Percentiles rank a stretch among this genome's conserved stretches.
These are phyloP conservation scores for Siderastrea siderea DNA, from an alignment of 92 coral and sea anemone species.

Conservation along the genomic window DNA sequence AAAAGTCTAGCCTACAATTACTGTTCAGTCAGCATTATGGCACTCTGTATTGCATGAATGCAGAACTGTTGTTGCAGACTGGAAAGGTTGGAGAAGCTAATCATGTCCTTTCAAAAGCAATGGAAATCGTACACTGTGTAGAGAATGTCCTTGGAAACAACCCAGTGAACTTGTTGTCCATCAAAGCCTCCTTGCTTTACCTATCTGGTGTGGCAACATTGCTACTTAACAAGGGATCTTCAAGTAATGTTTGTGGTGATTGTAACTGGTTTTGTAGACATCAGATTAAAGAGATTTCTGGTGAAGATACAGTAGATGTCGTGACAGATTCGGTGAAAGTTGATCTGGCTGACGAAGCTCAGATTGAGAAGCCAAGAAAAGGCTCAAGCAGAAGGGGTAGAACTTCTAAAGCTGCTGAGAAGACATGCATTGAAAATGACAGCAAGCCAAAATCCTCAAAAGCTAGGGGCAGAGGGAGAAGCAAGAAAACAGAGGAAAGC, in stretches of 20 bases:
- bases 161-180: slow-evolving; percentile 44
- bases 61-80: slow-evolving; percentile 58
- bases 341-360: background rate
- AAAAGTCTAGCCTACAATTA: slow-evolving; percentile 28
- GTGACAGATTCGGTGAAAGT: background rate
- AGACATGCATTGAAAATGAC: background rate
- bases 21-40: slow-evolving; percentile 67
- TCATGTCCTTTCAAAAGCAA: slow-evolving; percentile 65
- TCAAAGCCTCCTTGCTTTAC: slow-evolving; percentile 61
- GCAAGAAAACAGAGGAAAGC: slow-evolving; percentile 21
- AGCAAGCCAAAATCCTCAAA: slow-evolving; percentile 16
- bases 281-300: background rate
- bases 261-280: slow-evolving; percentile 14
- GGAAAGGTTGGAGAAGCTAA: slow-evolving; percentile 65
- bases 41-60: slow-evolving; percentile 55
- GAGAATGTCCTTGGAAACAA: slow-evolving; percentile 33
- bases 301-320: background rate
- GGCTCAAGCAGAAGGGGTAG: background rate
- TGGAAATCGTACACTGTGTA: slow-evolving; percentile 53
- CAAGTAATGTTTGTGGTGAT: slow-evolving; percentile 14
- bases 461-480: slow-evolving; percentile 57
- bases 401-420: slow-evolving; percentile 2
- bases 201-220: slow-evolving; percentile 44
- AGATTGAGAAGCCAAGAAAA: slow-evolving; percentile 38
- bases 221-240: background rate